phyloP scores from a whole-genome alignment of 1,140 invertebrate species.

The Drosophila dunni region DNA sequence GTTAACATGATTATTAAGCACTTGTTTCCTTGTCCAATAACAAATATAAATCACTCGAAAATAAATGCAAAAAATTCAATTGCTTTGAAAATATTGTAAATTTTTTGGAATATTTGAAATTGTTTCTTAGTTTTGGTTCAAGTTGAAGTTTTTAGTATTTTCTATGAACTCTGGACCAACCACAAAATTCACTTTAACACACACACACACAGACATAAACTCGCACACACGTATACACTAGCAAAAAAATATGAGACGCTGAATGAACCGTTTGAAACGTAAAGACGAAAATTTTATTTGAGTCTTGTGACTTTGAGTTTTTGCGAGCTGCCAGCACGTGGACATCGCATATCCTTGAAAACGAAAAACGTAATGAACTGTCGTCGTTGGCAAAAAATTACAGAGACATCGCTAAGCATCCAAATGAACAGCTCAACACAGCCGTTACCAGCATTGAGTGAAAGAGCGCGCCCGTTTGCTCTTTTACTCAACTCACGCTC shows the following conservation, averaged over 20 bases:
- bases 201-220: not conserved
- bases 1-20: constrained; percentile 5
- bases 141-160: not conserved
- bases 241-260: not conserved
- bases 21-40: constrained; percentile 22
- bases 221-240: not conserved
- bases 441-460: constrained; percentile 29
- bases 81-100: not conserved
- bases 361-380: constrained; percentile 77
- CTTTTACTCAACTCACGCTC: constrained; percentile 2
- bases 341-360: constrained; percentile 72
- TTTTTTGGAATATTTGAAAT: not conserved
- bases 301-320: not conserved
- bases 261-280: not conserved
- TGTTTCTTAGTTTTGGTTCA: not conserved
- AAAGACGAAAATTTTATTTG: constrained; percentile 33
- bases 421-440: constrained; percentile 48
- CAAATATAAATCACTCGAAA: not conserved
- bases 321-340: constrained; percentile 60
- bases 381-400: constrained; percentile 46
- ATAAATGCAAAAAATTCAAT: not conserved
- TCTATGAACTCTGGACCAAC: not conserved
- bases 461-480: constrained; percentile 16
- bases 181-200: not conserved
- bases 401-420: constrained; percentile 57